These are phyloP conservation scores for Goniozus legneri DNA, from an alignment of 1,140 invertebrate genomes.

Conservation along the genomic window DNA sequence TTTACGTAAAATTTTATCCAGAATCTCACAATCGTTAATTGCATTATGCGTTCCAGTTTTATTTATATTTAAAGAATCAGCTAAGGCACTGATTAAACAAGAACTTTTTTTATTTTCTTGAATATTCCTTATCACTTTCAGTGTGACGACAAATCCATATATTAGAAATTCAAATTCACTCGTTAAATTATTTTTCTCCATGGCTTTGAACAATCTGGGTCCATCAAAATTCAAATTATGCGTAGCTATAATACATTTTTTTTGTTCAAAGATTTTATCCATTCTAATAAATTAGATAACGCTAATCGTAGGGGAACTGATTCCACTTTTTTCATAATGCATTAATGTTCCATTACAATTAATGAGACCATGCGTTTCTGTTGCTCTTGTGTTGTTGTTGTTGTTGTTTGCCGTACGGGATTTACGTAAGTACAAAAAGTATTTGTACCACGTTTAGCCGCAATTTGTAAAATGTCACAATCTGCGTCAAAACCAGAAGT, in stretches of 20 bases:
- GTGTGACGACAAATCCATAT: no score
- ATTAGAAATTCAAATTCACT: no score
- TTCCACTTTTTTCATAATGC: not conserved
- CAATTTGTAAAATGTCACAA: constrained; percentile 4
- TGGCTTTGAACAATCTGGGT: no score
- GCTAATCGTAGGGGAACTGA: not conserved
- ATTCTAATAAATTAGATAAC: no score
- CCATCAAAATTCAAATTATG: not conserved
- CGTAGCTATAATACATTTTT: not conserved
- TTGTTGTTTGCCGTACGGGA: not conserved
- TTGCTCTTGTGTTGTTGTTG: not conserved
- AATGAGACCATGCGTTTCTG: not conserved
- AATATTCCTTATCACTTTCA: no score
- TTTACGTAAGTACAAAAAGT: not conserved
- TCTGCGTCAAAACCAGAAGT: constrained; percentile 1
- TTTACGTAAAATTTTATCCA: not conserved
- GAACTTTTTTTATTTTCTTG: no score
- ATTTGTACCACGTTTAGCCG: not conserved
- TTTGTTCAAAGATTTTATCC: no score
- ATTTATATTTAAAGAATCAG: not conserved
- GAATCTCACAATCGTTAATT: not conserved
- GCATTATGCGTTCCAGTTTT: not conserved
- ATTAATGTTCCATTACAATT: not conserved
- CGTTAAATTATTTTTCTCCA: no score
- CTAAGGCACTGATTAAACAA: no score